Conservation (phyloP, 2,888 invertebrate species). For the Agrypnus murinus region DNA sequence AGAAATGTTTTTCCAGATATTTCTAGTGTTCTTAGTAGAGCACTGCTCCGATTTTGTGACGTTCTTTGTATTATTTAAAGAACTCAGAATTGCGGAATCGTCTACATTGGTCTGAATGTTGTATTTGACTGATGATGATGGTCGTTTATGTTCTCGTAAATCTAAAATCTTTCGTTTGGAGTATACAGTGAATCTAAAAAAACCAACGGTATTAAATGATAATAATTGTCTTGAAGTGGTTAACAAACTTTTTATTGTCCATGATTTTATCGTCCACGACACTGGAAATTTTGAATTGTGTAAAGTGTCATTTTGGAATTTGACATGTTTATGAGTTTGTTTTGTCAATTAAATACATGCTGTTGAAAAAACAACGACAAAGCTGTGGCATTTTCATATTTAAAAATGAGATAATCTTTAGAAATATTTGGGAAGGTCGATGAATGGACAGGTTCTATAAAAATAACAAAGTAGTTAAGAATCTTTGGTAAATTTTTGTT, state of each 20-base stretch:
- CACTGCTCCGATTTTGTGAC: neutral
- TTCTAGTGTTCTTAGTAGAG: neutral
- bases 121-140: neutral
- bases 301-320: conserved; percentile 7
- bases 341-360: too few relatives aligned
- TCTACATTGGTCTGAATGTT: neutral
- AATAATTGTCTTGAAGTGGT: neutral
- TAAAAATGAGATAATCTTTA: too few relatives aligned
- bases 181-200: conserved; percentile 6
- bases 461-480: too few relatives aligned
- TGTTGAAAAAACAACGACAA: too few relatives aligned
- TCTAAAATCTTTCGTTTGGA: neutral
- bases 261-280: conserved; percentile 9
- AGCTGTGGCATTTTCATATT: too few relatives aligned
- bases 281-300: conserved; percentile 31
- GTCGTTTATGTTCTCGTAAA: neutral
- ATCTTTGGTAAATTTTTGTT: too few relatives aligned
- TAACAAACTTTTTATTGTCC: conserved; percentile 26
- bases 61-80: neutral
- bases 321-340: neutral
- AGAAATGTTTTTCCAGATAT: conserved; percentile 32
- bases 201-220: neutral
- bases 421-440: too few relatives aligned
- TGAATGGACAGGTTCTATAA: too few relatives aligned
- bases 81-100: neutral